These are phyloP conservation scores for Temnopleurus reevesii DNA, from an alignment of 53 echinoderm and acorn worm species.

Conservation along the genomic window DNA sequence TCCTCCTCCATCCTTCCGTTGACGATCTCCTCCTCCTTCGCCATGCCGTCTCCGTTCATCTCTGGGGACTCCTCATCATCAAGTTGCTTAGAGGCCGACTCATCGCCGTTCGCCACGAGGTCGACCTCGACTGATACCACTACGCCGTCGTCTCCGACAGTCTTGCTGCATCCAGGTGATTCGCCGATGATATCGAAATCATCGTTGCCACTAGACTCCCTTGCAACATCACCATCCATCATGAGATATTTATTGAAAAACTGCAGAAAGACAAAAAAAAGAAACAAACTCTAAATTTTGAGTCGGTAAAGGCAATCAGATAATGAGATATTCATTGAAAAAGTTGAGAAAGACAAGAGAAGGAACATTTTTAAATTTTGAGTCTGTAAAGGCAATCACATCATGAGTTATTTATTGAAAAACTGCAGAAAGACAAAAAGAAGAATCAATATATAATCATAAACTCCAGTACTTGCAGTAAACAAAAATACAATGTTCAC, in stretches of 20 bases:
- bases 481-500: too few relatives aligned
- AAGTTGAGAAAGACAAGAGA: neutral
- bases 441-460: neutral
- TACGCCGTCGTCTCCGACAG: constrained; percentile 37
- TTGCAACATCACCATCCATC: constrained; percentile 56
- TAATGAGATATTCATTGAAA: neutral
- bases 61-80: constrained; percentile 24
- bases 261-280: constrained; percentile 24
- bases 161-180: constrained; percentile 1
- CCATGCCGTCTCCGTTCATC: neutral
- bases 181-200: constrained; percentile 58
- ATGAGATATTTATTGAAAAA: constrained; percentile 50
- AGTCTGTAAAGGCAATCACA: too few relatives aligned
- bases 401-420: constrained; percentile 52
- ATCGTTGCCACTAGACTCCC: constrained; percentile 42
- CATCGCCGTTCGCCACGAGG: constrained; percentile 33
- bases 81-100: constrained; percentile 51
- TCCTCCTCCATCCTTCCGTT: constrained; percentile 12
- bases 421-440: constrained; percentile 35
- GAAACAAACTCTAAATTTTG: neutral
- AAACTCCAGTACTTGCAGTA: too few relatives aligned
- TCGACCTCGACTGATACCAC: constrained; percentile 56
- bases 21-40: constrained; percentile 13
- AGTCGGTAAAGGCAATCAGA: neutral
- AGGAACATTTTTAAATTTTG: too few relatives aligned